Evolutionary conservation across 2,113 vertebrate genomes (phyloP).

Genomic region (Asarcornis scutulata): DNA sequence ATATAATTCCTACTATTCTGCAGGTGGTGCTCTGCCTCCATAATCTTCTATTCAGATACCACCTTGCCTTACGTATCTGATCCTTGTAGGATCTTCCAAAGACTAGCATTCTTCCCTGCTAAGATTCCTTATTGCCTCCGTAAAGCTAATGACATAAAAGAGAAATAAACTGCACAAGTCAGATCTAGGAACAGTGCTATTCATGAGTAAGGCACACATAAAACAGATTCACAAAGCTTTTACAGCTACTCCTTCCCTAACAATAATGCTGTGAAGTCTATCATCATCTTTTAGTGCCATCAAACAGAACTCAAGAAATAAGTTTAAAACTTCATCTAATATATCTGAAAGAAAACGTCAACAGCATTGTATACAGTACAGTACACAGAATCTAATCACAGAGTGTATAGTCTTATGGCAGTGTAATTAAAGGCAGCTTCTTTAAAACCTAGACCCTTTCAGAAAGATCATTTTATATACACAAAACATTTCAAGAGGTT

Average conservation of each 20-base stretch:
- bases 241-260: background rate
- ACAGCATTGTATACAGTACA: background rate
- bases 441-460: background rate
- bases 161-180: background rate
- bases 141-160: background rate
- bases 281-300: background rate
- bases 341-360: background rate
- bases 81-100: background rate
- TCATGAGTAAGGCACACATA: background rate
- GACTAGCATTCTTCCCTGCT: background rate
- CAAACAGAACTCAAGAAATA: background rate
- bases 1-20: background rate
- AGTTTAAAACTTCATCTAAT: background rate
- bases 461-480: background rate
- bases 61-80: background rate
- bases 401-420: background rate
- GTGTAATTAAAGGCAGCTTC: background rate
- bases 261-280: background rate
- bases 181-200: background rate
- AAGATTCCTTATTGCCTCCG: background rate
- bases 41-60: background rate
- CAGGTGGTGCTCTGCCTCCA: background rate
- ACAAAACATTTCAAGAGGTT: background rate
- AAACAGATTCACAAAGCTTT: background rate
- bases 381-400: background rate